A percentile compares a stretch with the other conserved stretches of the same genome.
These are phyloP conservation scores for Ochlodes sylvanus DNA, from an alignment of 2,888 invertebrate species.

Conservation along the genomic window DNA sequence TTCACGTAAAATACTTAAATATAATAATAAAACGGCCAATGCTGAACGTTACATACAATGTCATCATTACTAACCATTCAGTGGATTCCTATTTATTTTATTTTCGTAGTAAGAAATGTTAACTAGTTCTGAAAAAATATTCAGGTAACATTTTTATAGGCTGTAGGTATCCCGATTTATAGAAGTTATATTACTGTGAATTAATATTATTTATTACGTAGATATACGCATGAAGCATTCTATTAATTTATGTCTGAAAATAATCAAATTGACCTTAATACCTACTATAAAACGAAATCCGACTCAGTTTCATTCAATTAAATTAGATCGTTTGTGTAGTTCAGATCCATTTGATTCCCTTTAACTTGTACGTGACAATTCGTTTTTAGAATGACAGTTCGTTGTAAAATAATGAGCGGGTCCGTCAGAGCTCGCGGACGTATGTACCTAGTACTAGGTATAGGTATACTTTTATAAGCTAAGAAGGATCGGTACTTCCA, in stretches of 20 bases:
- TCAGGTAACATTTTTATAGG: too few relatives aligned
- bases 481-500: conserved; percentile 29
- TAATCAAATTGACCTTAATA: conserved; percentile 22
- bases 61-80: too few relatives aligned
- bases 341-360: conserved; percentile 1
- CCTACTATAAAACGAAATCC: conserved; percentile 18
- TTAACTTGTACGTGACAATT: conserved; percentile 13
- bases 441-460: not conserved
- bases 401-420: conserved; percentile 21
- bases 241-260: conserved; percentile 8
- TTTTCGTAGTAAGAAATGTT: too few relatives aligned
- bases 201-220: too few relatives aligned
- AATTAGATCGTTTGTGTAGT: conserved; percentile 13
- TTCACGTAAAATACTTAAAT: too few relatives aligned
- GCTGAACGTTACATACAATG: too few relatives aligned
- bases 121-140: too few relatives aligned
- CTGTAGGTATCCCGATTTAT: too few relatives aligned
- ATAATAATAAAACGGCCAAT: too few relatives aligned
- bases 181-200: too few relatives aligned
- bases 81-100: too few relatives aligned
- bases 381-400: conserved; percentile 21
- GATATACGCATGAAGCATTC: too few relatives aligned
- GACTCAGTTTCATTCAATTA: conserved; percentile 14
- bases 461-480: not conserved
- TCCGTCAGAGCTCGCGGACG: conserved; percentile 13